Percentiles rank a stretch among this genome's conserved stretches.
Evolutionary conservation across 2,888 invertebrate species (phyloP).

Genomic region (Venusia cambrica): DNA sequence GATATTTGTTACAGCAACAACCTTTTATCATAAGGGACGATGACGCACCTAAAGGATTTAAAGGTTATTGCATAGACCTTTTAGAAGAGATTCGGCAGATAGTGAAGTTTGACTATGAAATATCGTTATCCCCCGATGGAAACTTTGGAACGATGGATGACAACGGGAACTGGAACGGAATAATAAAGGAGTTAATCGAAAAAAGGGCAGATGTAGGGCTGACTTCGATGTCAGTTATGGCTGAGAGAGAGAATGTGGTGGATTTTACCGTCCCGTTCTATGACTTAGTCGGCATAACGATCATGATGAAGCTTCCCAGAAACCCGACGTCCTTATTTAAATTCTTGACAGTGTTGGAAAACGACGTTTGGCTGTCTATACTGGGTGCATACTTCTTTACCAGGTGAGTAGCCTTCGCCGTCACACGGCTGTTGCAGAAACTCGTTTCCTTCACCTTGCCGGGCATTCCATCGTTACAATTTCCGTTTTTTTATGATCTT

Average conservation of each 20-base stretch:
- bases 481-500: constrained; percentile 39
- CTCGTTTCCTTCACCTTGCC: constrained; percentile 40
- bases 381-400: constrained; percentile 97
- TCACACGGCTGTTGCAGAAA: constrained; percentile 38
- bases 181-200: constrained; percentile 90
- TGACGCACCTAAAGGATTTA: constrained; percentile 83
- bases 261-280: constrained; percentile 99
- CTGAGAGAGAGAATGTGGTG: constrained; percentile 97
- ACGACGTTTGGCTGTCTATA: constrained; percentile 98
- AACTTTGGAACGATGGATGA: constrained; percentile 95
- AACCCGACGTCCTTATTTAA: constrained; percentile 96
- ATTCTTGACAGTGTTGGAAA: constrained; percentile 97
- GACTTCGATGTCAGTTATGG: constrained; percentile 97
- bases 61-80: constrained; percentile 97
- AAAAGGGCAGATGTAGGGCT: constrained; percentile 96
- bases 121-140: constrained; percentile 89
- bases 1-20: constrained; percentile 81
- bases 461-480: constrained; percentile 29
- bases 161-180: constrained; percentile 91
- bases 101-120: constrained; percentile 94
- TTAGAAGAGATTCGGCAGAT: constrained; percentile 92
- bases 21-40: constrained; percentile 90
- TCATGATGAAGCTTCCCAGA: constrained; percentile 95
- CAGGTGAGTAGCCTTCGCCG: constrained; percentile 78
- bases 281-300: constrained; percentile 97